phyloP scores from a whole-genome alignment of 2,888 invertebrate species.

The Drosophila melanosoma region DNA sequence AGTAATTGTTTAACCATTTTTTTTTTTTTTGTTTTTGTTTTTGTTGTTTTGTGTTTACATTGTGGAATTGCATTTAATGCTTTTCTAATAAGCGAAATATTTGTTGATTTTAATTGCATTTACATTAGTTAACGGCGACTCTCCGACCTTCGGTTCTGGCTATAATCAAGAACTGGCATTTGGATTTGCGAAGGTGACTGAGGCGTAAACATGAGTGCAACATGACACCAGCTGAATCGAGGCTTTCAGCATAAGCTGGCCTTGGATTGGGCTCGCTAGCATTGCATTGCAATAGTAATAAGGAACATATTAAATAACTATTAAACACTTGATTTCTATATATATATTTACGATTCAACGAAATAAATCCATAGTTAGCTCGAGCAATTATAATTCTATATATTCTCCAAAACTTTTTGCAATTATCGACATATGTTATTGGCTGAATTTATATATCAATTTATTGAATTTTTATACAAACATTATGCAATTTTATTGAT shows the following conservation, averaged over 20 bases:
- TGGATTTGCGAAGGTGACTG: slow-evolving; percentile 28
- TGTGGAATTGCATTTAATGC: slow-evolving; percentile 60
- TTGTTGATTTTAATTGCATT: slow-evolving; percentile 73
- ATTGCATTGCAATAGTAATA: slow-evolving; percentile 9
- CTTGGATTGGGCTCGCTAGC: slow-evolving; percentile 10
- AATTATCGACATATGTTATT: background rate
- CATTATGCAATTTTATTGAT: background rate
- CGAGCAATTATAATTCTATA: background rate
- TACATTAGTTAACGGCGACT: slow-evolving; percentile 41
- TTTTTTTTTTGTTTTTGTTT: slow-evolving; percentile 39
- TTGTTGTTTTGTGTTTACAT: slow-evolving; percentile 23
- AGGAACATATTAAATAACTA: slow-evolving; percentile 10
- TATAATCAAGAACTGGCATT: slow-evolving; percentile 57
- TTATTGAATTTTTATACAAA: background rate
- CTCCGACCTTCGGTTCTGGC: slow-evolving; percentile 55
- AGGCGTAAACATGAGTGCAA: slow-evolving; percentile 19
- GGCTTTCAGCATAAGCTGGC: slow-evolving; percentile 19
- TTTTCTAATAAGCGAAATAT: slow-evolving; percentile 78
- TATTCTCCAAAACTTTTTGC: background rate
- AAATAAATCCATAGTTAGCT: background rate
- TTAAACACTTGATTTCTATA: background rate
- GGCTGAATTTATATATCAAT: background rate
- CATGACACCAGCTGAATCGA: slow-evolving; percentile 26
- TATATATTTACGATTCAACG: background rate
- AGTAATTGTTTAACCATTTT: slow-evolving; percentile 68